Evolutionary conservation across 2,113 vertebrate genomes (phyloP), one percentile per base, ranked within the genome.

Genomic region (Peromyscus leucopus): DNA sequence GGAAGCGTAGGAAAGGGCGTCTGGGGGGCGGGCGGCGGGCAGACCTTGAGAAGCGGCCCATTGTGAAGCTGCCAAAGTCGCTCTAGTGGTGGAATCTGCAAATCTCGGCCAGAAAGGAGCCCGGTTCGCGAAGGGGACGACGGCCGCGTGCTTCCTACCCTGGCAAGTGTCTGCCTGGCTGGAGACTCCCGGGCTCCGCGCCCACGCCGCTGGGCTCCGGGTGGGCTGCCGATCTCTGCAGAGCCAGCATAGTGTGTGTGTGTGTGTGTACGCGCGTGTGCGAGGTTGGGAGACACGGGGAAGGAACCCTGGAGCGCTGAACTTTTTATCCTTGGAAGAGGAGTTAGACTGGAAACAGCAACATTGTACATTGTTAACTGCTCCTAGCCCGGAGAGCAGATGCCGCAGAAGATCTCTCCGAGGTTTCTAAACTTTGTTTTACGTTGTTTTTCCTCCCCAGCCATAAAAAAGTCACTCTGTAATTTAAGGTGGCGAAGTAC

Each of bases 1-100:
- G 95, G 51, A 55, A 87, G 63, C 94, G 10, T 21, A 39, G 93
- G 82, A 15, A 48, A 55, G 90, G 84, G 67, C 90, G 11, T 67
- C 85, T 85, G 63, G 71, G 39, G 39, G 42, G 72, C 59, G 22
- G 91, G 83, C 82, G 17, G 84, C 84, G 9, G 51, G 6, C 89
- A 67, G 78, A 91, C 67, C 86, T 79, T 19, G 76, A 92, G 88
- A 69, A 61, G 76, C 82, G 72, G 72, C 85, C 88, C 96, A 96
- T 97, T 95, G 96, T 97, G 96, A 65, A 93, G 96, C 96, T 93
- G 96, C 97, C 96, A 92, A 96, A 96, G 78, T 97, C 96, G 93
- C 79, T 91, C 94, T 69, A 88, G 97, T 86, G 96, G 92, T 91
- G 96, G 98, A 95, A 95, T 96, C 97, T 76, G 94, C 90, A 48